Percentiles rank a stretch among this genome's conserved stretches.
Conservation (phyloP, 2,888 invertebrate species). For the Acrobasis consociella region DNA sequence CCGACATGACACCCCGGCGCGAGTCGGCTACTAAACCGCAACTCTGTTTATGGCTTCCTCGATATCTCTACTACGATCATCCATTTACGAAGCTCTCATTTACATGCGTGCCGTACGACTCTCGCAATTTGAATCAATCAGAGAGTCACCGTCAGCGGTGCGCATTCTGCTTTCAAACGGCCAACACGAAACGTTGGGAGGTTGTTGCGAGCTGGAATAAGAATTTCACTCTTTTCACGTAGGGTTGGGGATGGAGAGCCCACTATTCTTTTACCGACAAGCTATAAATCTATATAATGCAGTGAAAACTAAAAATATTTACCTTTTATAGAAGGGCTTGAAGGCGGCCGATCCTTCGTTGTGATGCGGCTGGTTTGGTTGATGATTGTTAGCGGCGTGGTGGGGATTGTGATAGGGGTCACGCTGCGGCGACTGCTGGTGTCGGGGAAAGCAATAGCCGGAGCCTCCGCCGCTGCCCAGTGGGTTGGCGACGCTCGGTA, state of each 20-base stretch:
- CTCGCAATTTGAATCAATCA: slow-evolving; percentile 65
- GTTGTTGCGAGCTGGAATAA: slow-evolving; percentile 86
- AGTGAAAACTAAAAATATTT: slow-evolving; percentile 49
- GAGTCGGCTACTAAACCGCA: slow-evolving; percentile 68
- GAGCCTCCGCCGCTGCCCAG: slow-evolving; percentile 85
- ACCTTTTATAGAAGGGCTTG: slow-evolving; percentile 96
- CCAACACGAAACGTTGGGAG: slow-evolving; percentile 89
- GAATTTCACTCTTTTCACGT: slow-evolving; percentile 70
- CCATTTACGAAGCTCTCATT: slow-evolving; percentile 68
- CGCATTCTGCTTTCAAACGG: slow-evolving; percentile 84
- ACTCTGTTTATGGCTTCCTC: slow-evolving; percentile 69
- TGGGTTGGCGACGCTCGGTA: slow-evolving; percentile 90
- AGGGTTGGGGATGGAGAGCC: slow-evolving; percentile 44
- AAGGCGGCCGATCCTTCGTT: slow-evolving; percentile 87
- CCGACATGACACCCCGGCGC: slow-evolving; percentile 76
- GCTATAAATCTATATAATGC: slow-evolving; percentile 7
- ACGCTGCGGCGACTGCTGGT: slow-evolving; percentile 81
- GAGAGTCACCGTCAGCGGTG: slow-evolving; percentile 65
- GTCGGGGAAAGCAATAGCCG: slow-evolving; percentile 79
- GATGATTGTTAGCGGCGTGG: slow-evolving; percentile 76
- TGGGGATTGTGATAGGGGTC: slow-evolving; percentile 82
- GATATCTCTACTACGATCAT: slow-evolving; percentile 70
- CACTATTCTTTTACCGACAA: slow-evolving; percentile 26
- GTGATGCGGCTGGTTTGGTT: slow-evolving; percentile 76
- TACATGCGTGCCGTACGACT: slow-evolving; percentile 54